These are phyloP conservation scores for Caprella mutica DNA, from an alignment of 2,888 invertebrate species.

Conservation along the genomic window DNA sequence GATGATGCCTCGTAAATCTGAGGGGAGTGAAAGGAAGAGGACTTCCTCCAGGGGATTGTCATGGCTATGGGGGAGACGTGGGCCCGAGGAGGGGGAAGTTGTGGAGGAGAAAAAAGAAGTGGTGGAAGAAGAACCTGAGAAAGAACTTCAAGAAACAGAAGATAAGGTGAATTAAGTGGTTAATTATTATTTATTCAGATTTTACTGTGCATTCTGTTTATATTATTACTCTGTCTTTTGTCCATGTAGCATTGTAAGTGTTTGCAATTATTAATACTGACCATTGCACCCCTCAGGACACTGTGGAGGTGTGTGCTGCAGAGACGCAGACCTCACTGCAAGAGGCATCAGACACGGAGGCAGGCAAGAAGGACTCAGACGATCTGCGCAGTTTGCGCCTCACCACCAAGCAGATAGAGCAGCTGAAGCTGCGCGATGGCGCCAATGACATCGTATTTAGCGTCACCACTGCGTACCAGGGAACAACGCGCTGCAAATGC, in stretches of 20 bases:
- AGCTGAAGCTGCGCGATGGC: slow-evolving; percentile 75
- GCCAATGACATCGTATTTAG: slow-evolving; percentile 95
- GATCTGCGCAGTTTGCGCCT: slow-evolving; percentile 82
- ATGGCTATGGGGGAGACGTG: slow-evolving; percentile 49
- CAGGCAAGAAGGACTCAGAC: slow-evolving; percentile 37
- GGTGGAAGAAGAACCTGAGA: too few species aligned
- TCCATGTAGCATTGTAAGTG: too few species aligned
- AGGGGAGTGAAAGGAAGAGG: slow-evolving; percentile 37
- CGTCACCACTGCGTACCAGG: slow-evolving; percentile 95
- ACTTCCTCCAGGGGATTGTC: slow-evolving; percentile 44
- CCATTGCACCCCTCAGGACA: neutral
- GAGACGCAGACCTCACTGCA: slow-evolving; percentile 35
- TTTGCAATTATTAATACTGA: too few species aligned
- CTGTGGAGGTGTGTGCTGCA: slow-evolving; percentile 31
- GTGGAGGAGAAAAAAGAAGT: too few species aligned
- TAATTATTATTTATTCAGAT: too few species aligned
- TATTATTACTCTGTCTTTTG: too few species aligned
- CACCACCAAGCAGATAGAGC: slow-evolving; percentile 81
- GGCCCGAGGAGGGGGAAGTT: too few species aligned
- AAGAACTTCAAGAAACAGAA: too few species aligned
- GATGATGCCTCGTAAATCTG: slow-evolving; percentile 44
- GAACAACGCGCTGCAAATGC: slow-evolving; percentile 90
- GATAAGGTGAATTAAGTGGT: too few species aligned
- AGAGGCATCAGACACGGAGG: too few species aligned
- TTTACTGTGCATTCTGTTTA: neutral